Base-by-base conservation (phyloP, 2,797 vertebrate genomes). In the Phoebastria nigripes region DNA sequence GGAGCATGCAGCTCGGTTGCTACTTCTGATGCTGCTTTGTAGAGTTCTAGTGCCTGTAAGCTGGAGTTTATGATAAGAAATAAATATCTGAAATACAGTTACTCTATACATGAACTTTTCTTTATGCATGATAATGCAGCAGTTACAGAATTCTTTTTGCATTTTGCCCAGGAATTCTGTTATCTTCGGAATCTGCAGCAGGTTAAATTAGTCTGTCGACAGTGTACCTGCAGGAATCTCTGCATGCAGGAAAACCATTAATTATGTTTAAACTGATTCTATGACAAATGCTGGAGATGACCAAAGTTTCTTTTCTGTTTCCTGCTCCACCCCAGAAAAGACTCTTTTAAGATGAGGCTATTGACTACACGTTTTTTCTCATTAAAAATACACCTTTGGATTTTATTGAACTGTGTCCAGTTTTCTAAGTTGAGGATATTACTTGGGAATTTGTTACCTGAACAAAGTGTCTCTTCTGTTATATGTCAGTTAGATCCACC, bases 221-320 rank as follows among this genome's bases (percentile, higher is more conserved):
- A 82, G 69, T 56, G 76, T 90, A 93, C 79, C 82, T 95, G 83
- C 14, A 88, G 70, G 83, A 85, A 18, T 42, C 71, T 39, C 89
- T 85, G 62, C 83, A 77, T 78, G 25, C 84, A 91, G 91, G 77
- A 92, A 94, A 95, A 71, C 35, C 47, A 37, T 95, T 93, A 84
- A 84, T 95, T 96, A 80, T 92, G 25, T 88, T 96, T 96, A 73
- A 95, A 89, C 19, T 89, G 71, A 89, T 52, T 77, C 29, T 90
- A 12, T 89, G 95, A 37, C 37, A 85, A 83, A 92, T 25, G 15
- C 54, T 41, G n/a, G 76, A 62, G 46, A 69, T 62, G 46, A 78
- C 73, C n/a, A 29, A 82, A 61, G 29, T 25, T 79, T 82, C 21
- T 35, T 77, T 47, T 29, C n/a, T 67, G 5, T 66, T 82, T 73